Conservation (phyloP, 2,797 vertebrate species). For the Crax fasciolata region DNA sequence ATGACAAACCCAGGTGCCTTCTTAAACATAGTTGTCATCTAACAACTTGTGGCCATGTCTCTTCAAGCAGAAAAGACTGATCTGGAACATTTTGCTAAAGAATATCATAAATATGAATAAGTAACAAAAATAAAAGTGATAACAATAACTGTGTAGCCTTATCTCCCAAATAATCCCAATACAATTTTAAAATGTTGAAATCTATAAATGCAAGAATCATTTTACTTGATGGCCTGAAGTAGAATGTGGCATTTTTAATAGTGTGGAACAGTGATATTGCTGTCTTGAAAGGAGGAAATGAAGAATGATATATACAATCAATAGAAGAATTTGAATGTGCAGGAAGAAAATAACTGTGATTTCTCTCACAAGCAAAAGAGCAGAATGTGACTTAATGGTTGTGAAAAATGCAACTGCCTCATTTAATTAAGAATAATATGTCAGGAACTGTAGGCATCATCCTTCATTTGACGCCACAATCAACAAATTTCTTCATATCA, state of each 20-base stretch:
- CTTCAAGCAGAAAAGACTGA: background rate
- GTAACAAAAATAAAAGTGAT: background rate
- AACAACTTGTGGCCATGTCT: background rate
- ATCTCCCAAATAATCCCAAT: background rate
- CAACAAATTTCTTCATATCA: background rate
- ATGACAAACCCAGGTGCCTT: slow-evolving; percentile 38
- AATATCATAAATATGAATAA: background rate
- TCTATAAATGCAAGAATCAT: background rate
- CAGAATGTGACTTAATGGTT: background rate
- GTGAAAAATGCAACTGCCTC: background rate
- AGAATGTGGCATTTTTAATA: background rate
- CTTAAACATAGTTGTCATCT: slow-evolving; percentile 29
- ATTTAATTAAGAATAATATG: background rate
- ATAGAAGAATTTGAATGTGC: background rate
- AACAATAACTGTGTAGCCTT: background rate
- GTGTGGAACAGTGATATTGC: background rate
- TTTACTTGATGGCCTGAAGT: background rate
- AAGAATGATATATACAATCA: background rate
- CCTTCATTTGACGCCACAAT: background rate
- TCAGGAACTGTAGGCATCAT: background rate
- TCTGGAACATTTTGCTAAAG: background rate
- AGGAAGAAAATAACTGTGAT: background rate
- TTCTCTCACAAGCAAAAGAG: background rate
- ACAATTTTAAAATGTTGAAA: background rate
- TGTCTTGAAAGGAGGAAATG: background rate